phyloP scores from a whole-genome alignment of 2,113 vertebrate species.

The Oncorhynchus masou region DNA sequence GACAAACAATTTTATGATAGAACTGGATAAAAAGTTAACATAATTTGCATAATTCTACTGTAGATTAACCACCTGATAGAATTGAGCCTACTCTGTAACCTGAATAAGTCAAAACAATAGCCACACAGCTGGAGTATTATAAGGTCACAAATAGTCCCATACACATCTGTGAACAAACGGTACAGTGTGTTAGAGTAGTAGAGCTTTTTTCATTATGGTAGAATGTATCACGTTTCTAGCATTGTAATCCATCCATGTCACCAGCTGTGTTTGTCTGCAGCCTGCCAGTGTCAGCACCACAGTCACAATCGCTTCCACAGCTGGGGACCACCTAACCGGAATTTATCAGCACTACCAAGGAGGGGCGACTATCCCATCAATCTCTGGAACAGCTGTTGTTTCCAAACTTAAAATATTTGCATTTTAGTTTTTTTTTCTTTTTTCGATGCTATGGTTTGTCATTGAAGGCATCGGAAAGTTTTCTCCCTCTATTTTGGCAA shows the following conservation, averaged over 20 bases:
- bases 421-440: background rate
- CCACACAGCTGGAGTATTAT: background rate
- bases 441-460: background rate
- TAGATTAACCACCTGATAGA: too few relatives aligned
- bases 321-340: constrained; percentile 22
- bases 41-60: background rate
- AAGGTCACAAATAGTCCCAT: background rate
- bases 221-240: constrained; percentile 13
- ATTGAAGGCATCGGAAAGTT: background rate
- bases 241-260: constrained; percentile 37
- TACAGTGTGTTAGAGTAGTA: background rate
- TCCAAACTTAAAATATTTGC: constrained; percentile 23
- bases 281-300: constrained; percentile 26
- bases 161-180: background rate
- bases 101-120: background rate
- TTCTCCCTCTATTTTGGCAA: background rate
- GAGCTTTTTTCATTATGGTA: constrained; percentile 9
- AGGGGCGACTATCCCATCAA: background rate
- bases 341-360: constrained; percentile 13
- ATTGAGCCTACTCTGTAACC: too few relatives aligned
- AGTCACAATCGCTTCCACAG: constrained; percentile 42
- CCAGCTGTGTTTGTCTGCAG: constrained; percentile 6
- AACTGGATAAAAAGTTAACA: background rate
- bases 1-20: background rate
- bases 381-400: constrained; percentile 4